Conservation (phyloP, 2,797 vertebrate species). For the Ambastaia sidthimunki region DNA sequence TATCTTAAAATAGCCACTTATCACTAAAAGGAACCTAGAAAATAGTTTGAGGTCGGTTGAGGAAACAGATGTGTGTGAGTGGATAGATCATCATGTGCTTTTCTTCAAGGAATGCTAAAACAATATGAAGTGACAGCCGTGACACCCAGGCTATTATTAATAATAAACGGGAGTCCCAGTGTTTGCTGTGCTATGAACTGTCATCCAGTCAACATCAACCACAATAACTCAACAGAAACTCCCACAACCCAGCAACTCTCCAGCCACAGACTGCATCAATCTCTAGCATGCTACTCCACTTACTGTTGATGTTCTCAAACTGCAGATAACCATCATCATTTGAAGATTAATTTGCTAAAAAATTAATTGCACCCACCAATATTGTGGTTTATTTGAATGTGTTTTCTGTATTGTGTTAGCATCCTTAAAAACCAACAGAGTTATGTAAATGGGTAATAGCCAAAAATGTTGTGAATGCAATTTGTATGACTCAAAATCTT, state of each 20-base stretch:
- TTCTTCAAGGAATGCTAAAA: constrained; percentile 66
- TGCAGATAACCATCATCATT: not conserved
- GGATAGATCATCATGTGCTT: constrained; percentile 35
- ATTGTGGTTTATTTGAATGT: not conserved
- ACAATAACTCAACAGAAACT: constrained; percentile 54
- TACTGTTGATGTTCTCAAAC: not conserved
- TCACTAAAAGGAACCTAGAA: constrained; percentile 61
- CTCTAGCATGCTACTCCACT: not conserved
- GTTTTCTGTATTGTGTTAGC: not conserved
- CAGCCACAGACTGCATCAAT: constrained; percentile 63
- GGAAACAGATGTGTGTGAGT: constrained; percentile 51
- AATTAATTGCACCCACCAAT: not conserved
- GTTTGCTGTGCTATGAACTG: constrained; percentile 52
- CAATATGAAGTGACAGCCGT: constrained; percentile 68
- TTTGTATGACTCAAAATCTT: not conserved
- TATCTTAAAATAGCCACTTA: constrained; percentile 65
- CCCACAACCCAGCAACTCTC: constrained; percentile 64
- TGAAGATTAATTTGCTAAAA: not conserved
- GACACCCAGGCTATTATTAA: constrained; percentile 69
- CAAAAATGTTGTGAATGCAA: not conserved
- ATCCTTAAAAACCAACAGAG: not conserved
- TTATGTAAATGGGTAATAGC: not conserved
- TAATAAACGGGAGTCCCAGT: constrained; percentile 67
- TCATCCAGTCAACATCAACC: constrained; percentile 57
- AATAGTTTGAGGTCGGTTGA: constrained; percentile 65